Conservation (phyloP, 2,113 vertebrate genomes). For the Jaculus jaculus region DNA sequence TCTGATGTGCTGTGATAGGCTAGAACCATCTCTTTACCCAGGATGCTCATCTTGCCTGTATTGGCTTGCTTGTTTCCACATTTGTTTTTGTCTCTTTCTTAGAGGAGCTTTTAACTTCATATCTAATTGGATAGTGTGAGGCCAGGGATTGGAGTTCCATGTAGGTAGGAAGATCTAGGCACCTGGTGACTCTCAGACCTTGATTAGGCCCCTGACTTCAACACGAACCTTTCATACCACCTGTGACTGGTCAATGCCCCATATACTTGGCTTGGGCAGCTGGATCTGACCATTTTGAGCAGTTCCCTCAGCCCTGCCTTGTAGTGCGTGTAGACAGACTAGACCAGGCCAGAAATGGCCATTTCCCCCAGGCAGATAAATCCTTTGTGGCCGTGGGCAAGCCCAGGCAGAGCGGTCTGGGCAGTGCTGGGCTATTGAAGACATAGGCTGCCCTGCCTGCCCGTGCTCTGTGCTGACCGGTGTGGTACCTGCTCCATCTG, state of each 20-base stretch:
- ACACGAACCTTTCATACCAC: rapidly evolving
- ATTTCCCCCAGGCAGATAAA: no score
- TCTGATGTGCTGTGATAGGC: rapidly evolving
- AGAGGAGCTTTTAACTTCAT: rapidly evolving
- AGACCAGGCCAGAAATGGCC: rapidly evolving
- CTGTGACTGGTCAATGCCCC: rapidly evolving
- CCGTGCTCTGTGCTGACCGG: neutral
- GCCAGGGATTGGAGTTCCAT: rapidly evolving
- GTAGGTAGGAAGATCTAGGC: rapidly evolving
- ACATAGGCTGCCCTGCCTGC: rapidly evolving
- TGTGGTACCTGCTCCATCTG: rapidly evolving
- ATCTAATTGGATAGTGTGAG: rapidly evolving
- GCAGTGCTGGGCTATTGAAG: rapidly evolving
- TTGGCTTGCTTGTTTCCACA: rapidly evolving
- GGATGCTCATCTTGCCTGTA: rapidly evolving
- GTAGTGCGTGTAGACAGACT: neutral
- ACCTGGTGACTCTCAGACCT: neutral
- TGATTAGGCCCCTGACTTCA: no score
- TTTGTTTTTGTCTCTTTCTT: rapidly evolving
- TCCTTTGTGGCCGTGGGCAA: rapidly evolving
- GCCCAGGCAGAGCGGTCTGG: rapidly evolving
- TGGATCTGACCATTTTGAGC: neutral
- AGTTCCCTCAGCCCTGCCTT: neutral
- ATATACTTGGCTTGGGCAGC: neutral
- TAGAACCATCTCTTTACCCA: rapidly evolving